Conservation (phyloP, 2,113 vertebrate species). For the Chrysochloris asiatica region DNA sequence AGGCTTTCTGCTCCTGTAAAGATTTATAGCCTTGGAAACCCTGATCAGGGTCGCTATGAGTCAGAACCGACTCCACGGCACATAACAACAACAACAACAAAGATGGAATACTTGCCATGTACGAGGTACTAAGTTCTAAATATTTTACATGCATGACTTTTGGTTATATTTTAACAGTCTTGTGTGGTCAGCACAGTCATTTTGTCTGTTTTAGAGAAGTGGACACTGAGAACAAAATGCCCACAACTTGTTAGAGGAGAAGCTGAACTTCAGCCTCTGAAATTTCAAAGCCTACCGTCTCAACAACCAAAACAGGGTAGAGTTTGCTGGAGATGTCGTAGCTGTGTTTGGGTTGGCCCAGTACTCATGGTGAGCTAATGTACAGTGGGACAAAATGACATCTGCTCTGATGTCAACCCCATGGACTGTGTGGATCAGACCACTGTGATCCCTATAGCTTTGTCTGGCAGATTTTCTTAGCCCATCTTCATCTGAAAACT, state of each 20-base stretch:
- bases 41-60: too few relatives aligned
- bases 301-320: neutral
- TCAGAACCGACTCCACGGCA: too few relatives aligned
- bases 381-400: neutral
- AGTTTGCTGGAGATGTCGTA: neutral
- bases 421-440: neutral
- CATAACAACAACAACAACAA: too few relatives aligned
- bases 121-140: neutral
- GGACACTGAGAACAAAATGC: neutral
- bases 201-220: neutral
- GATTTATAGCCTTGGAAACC: too few relatives aligned
- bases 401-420: neutral
- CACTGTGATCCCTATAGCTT: neutral
- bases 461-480: neutral
- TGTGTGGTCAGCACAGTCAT: neutral
- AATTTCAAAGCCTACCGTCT: neutral
- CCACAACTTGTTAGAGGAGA: neutral
- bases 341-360: neutral
- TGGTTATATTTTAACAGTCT: neutral
- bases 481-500: neutral
- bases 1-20: too few relatives aligned
- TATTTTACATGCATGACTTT: neutral
- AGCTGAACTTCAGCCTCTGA: conserved; percentile 24
- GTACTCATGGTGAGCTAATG: neutral
- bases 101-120: accelerated